Evolutionary conservation across 1,140 invertebrate species (phyloP), one percentile per base, ranked within the genome.

Genomic region (Macrosteles quadrilineatus): DNA sequence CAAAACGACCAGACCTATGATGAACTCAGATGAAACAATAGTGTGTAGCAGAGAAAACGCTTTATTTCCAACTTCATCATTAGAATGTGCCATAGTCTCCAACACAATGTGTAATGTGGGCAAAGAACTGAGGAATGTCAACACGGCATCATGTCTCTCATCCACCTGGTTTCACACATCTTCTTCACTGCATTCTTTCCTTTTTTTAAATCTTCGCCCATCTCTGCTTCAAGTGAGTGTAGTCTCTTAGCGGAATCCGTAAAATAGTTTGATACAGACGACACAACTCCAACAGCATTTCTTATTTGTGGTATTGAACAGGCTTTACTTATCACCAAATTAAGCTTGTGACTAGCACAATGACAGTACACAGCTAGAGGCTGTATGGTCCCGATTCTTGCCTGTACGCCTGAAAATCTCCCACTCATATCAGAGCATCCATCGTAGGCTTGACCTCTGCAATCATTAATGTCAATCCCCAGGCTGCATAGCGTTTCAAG

Each of bases 281-380:
- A 11, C 27, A 62, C 19, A 27, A 62, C 29, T 31, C 25, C 11
- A 11, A 62, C 6, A 27, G 57, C 57, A 62, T 62, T 62, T 31
- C 57, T 62, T 3, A 62, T 62, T 9, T 6, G 3, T 2, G 11
- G 2, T 6, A 62, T 19, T 6, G 57, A 27, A 27, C 57, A 62
- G 3, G 57, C 11, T 62, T 62, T 62, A 19, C 57, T 62, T 12
- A 27, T 27, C 2, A 23, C 70, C 64, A 75, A 70, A 72, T 75
- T 76, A 19, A 76, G 55, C 53, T 69, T 73, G 71, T 75, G 73
- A 55, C 59, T 73, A 55, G 64, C 68, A 71, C 75, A 75, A 21
- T 73, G 68, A 47, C 73, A 43, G 47, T 53, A 74, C 23, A 59
- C 50, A 12, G 74, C 72, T 31, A 70, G 72, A 66, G 59, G 9